Conservation (phyloP, 2,797 vertebrate species). For the Thaleichthys pacificus region DNA sequence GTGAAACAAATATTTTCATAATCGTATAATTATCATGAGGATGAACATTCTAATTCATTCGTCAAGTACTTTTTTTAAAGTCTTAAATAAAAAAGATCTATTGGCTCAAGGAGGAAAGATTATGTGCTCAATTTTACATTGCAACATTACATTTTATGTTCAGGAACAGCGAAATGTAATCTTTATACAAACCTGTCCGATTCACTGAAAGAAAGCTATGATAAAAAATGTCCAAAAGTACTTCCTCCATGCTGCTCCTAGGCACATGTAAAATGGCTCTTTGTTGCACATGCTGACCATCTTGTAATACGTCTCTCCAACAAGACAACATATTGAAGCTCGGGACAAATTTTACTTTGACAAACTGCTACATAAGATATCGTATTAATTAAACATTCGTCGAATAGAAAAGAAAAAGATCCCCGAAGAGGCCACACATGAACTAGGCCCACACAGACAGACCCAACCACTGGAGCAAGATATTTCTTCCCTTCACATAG, state of each 20-base stretch:
- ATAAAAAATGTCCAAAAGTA: too few species aligned
- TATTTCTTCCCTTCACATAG: background rate
- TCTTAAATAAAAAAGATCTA: too few species aligned
- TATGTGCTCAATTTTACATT: background rate
- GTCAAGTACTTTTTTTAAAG: too few species aligned
- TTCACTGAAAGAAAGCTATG: too few species aligned
- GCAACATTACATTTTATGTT: background rate
- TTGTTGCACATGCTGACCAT: conserved; percentile 1
- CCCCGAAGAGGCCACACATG: too few species aligned
- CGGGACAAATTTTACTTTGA: background rate
- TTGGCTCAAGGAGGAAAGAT: background rate
- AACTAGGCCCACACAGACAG: background rate
- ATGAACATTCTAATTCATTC: background rate
- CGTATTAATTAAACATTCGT: too few species aligned
- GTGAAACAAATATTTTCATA: background rate
- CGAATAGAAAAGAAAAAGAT: too few species aligned
- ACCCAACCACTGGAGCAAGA: background rate
- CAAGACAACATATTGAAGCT: background rate
- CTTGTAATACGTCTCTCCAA: background rate
- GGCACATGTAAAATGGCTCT: conserved; percentile 2
- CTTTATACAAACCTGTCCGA: background rate
- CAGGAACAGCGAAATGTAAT: background rate
- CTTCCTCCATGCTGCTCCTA: background rate
- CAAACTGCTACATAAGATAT: too few species aligned
- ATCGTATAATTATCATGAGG: background rate